These are phyloP conservation scores for Phania funesta DNA, from an alignment of 2,888 invertebrate genomes.

Conservation along the genomic window DNA sequence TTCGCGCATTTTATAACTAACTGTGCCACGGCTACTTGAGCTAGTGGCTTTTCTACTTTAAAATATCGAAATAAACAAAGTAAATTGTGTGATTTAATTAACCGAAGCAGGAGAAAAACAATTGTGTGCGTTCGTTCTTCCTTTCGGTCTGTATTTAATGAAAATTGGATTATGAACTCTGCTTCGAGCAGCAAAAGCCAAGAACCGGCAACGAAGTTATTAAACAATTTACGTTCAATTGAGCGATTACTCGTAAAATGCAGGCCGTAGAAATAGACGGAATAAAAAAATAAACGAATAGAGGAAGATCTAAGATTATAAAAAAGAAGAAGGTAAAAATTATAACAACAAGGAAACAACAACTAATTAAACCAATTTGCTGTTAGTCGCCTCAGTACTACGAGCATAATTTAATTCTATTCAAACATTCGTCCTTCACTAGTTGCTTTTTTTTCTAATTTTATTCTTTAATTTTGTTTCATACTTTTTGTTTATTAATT, in stretches of 20 bases:
- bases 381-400: too few relatives aligned
- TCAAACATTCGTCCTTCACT: too few relatives aligned
- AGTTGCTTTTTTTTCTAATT: too few relatives aligned
- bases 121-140: background rate
- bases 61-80: slow-evolving; percentile 1
- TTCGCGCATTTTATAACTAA: too few relatives aligned
- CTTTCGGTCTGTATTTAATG: background rate
- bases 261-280: too few relatives aligned
- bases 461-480: too few relatives aligned
- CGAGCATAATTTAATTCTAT: too few relatives aligned
- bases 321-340: background rate
- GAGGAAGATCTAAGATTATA: background rate
- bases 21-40: slow-evolving; percentile 23
- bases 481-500: too few relatives aligned
- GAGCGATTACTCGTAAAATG: slow-evolving; percentile 25
- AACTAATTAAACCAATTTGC: background rate
- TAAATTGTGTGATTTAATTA: slow-evolving; percentile 47
- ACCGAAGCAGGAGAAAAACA: slow-evolving; percentile 29
- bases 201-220: slow-evolving; percentile 41
- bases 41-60: background rate
- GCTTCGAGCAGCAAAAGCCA: slow-evolving; percentile 33
- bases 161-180: slow-evolving; percentile 53
- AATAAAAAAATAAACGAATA: slow-evolving; percentile 16
- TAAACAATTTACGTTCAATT: slow-evolving; percentile 55
- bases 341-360: background rate